Percentiles rank a stretch among this genome's conserved stretches.
Conservation (phyloP, 2,888 invertebrate genomes). For the Habrosyne pyritoides region DNA sequence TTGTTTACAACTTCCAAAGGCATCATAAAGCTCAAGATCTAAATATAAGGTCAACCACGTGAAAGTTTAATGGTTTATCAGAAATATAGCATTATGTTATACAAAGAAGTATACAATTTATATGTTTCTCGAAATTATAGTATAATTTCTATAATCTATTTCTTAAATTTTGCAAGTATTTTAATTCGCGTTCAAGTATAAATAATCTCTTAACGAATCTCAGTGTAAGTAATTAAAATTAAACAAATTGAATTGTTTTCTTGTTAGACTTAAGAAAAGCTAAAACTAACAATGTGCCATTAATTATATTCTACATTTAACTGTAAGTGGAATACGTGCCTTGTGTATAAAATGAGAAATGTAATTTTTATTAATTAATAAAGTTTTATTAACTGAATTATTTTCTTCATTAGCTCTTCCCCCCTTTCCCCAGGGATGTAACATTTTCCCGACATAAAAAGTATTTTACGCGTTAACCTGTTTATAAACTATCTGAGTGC, state of each 20-base stretch:
- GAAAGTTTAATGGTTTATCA: neutral
- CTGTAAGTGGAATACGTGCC: conserved; percentile 32
- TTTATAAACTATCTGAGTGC: too few species aligned
- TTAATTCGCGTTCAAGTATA: conserved; percentile 21
- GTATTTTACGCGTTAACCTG: too few species aligned
- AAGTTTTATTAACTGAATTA: conserved; percentile 34
- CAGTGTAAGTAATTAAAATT: conserved; percentile 18
- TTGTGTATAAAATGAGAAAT: conserved; percentile 23
- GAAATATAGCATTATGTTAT: neutral
- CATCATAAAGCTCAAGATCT: too few species aligned
- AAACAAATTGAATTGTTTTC: conserved; percentile 29
- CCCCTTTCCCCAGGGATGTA: too few species aligned
- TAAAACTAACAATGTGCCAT: conserved; percentile 68
- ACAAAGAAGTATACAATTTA: conserved; percentile 17
- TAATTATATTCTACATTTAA: conserved; percentile 51
- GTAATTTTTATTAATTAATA: conserved; percentile 23
- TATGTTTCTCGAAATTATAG: neutral
- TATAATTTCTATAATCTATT: neutral
- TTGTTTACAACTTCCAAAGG: too few species aligned
- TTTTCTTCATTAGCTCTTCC: conserved; percentile 21
- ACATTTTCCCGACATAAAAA: too few species aligned
- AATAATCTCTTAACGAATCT: conserved; percentile 29
- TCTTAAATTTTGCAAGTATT: neutral
- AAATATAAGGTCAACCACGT: too few species aligned
- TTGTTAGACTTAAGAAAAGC: conserved; percentile 15